Evolutionary conservation across 1,140 invertebrate species (phyloP).

Genomic region (Diploscapter pachys): DNA sequence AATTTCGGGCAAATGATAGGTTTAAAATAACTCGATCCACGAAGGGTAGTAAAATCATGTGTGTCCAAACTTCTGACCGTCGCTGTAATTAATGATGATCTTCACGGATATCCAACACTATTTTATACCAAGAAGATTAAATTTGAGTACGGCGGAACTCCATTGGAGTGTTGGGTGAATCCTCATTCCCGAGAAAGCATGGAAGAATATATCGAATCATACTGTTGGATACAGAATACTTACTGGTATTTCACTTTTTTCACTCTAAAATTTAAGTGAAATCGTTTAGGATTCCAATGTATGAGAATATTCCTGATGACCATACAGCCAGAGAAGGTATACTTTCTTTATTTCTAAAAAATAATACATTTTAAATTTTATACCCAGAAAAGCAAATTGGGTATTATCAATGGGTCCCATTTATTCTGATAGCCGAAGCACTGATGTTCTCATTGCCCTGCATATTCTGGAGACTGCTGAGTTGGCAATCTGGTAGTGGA

Average conservation of each 20-base stretch:
- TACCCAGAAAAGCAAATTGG: slow-evolving; percentile 60
- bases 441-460: slow-evolving; percentile 62
- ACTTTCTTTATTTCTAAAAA: slow-evolving; percentile 14
- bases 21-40: too few species aligned
- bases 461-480: slow-evolving; percentile 61
- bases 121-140: neutral
- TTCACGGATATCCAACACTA: too few species aligned
- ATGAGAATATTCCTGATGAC: slow-evolving; percentile 61
- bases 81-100: too few species aligned
- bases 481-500: slow-evolving; percentile 46
- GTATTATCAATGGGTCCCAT: slow-evolving; percentile 65
- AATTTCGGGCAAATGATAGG: too few species aligned
- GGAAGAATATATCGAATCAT: slow-evolving; percentile 58
- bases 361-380: neutral
- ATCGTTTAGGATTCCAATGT: slow-evolving; percentile 58
- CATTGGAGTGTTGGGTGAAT: slow-evolving; percentile 59
- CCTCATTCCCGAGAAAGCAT: slow-evolving; percentile 55
- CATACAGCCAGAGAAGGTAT: slow-evolving; percentile 52
- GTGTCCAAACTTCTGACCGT: too few species aligned
- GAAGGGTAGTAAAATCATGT: too few species aligned
- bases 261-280: too few species aligned
- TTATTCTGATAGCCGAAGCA: slow-evolving; percentile 64
- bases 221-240: slow-evolving; percentile 63
- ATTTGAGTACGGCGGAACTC: slow-evolving; percentile 55
- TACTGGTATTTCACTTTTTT: slow-evolving; percentile 50